Evolutionary conservation across 2,888 invertebrate genomes (phyloP).

Genomic region (Chirona hameri): DNA sequence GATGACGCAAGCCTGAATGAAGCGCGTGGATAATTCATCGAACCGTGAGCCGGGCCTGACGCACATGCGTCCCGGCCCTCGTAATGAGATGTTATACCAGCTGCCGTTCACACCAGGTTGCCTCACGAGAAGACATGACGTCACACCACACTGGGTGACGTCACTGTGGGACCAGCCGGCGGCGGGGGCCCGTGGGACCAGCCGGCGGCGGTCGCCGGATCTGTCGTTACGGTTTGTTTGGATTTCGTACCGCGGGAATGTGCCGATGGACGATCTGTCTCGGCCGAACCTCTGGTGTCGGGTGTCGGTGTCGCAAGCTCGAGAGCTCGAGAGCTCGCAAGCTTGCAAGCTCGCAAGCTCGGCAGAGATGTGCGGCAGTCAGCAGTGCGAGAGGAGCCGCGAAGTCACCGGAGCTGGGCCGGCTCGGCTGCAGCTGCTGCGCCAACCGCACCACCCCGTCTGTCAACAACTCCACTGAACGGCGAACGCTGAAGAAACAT

Average conservation of each 20-base stretch:
- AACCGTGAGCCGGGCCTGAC: background rate
- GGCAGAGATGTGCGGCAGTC: background rate
- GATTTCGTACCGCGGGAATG: background rate
- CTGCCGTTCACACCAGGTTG: background rate
- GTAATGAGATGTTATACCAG: conserved; percentile 2
- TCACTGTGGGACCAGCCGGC: background rate
- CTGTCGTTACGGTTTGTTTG: background rate
- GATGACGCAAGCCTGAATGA: background rate
- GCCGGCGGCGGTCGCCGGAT: background rate
- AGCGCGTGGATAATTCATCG: background rate
- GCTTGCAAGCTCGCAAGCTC: background rate
- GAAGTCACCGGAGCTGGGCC: background rate
- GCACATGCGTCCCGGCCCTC: background rate
- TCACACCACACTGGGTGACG: background rate
- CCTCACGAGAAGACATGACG: no score
- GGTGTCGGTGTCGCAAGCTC: background rate
- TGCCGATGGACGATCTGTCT: background rate
- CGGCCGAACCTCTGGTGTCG: background rate
- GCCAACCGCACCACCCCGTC: no score
- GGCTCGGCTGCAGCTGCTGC: no score
- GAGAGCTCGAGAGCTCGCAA: background rate
- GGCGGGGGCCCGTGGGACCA: background rate
- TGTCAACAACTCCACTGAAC: no score
- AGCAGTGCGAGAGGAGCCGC: background rate
- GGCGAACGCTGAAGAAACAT: no score